Evolutionary conservation across 2,888 invertebrate genomes (phyloP), one percentile per base, ranked within the genome.

Genomic region (Parelbella ahira): DNA sequence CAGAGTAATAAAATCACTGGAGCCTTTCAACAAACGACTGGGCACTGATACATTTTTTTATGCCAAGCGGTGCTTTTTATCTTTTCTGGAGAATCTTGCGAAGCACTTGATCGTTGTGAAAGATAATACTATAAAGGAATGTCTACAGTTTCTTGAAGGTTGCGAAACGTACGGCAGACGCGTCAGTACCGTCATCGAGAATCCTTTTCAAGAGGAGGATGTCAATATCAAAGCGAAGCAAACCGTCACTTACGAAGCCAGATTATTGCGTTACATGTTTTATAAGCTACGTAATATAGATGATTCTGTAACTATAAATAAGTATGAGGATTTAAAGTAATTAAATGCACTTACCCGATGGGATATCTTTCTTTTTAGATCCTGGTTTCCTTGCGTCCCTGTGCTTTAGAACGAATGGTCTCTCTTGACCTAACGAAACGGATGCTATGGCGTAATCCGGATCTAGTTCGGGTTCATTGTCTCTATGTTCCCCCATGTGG

Each of bases 31-130:
- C 66, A 96, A 96, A 75, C 95, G 98, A 68, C 89, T 99, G 4
- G 98, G 99, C 7, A 97, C 98, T 0, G 99, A 99, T 68, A 99
- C 99, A 1, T 99, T 99, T 99, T 94, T 96, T 71, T 98, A 99
- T 70, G 96, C 98, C 1, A 99, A 99, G 72, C 90, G 98, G 46
- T 98, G 98, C 68, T 96, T 99, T 68, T 83, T 99, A 43, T 96
- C 96, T n/a, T 90, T 97, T 58, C 90, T 97, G 44, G 97, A 97
- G 82, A 96, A 96, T 74, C 87, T 97, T 56, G 91, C 96, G 0
- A 97, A 97, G 64, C 97, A 97, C 69, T 91, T 96, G 82, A 94
- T 97, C 43, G 93, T 95, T 30, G 90, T 97, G 34, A 91, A 94
- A 65, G 97, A 98, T 81, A 90, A 93, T 11, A 94, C 97, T 13